Evolutionary conservation across 2,113 vertebrate genomes (phyloP), one percentile per base, ranked within the genome.

Genomic region (Microcebus griseorufus): DNA sequence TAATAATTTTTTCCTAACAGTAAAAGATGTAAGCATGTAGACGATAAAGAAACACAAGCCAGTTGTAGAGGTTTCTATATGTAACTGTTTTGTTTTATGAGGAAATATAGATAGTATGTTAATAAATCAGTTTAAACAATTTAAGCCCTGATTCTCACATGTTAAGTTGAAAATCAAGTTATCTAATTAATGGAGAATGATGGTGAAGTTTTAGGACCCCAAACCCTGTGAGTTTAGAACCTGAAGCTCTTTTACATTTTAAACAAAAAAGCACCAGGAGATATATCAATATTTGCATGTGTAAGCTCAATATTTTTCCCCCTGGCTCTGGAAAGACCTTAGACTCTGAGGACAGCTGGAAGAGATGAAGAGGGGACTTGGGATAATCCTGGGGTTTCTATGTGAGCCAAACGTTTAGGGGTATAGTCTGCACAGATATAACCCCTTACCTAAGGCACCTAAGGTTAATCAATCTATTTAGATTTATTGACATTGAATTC

Each of bases 121-220:
- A 93, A 91, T 75, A 88, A 69, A 48, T 76, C 81, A 48, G 32
- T 64, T 93, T 53, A 86, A 92, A 75, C 80, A 88, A 88, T 65
- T 79, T 78, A 88, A 89, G 82, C 9, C 8, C 22, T 79, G 87
- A 73, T 87, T 96, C 9, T 70, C 17, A 51, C 3, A 64, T n/a
- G n/a, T 64, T 79, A 79, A 20, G 5, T 39, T 90, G 69, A 73
- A 94, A 87, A 79, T 45, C 53, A 88, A 91, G 25, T 87, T 55
- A 87, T 86, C 9, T 65, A 87, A 37, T 32, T 87, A 83, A 37
- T 92, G 25, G 69, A 58, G 37, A 90, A 39, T 86, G 20, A 81
- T 48, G 48, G 4, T 72, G 34, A 94, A 42, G 22, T 81, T 95
- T 39, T 95, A 93, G 70, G 78, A 97, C 48, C 18, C 27, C 60